These are phyloP conservation scores for Neotoma lepida DNA, from an alignment of 2,113 vertebrate genomes.

Conservation along the genomic window DNA sequence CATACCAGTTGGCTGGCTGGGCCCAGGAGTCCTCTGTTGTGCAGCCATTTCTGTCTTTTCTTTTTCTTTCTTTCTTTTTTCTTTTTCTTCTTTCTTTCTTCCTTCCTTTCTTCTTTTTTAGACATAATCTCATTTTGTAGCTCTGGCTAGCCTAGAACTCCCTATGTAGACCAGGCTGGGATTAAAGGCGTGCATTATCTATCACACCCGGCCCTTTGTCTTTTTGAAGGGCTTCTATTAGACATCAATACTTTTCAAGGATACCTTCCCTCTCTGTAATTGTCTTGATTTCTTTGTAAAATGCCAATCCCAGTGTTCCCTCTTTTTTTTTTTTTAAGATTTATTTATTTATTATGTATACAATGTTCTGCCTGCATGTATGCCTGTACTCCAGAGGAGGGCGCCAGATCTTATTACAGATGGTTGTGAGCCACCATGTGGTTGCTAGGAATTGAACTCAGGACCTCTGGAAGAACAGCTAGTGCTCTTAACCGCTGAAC, in stretches of 20 bases:
- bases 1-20: background rate
- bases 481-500: no score
- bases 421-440: no score
- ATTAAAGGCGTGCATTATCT: background rate
- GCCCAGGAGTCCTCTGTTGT: background rate
- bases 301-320: background rate
- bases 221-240: background rate
- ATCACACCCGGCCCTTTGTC: background rate
- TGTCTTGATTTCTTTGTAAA: background rate
- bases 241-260: slow-evolving; percentile 5
- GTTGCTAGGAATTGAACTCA: no score
- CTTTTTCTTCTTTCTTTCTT: background rate
- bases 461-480: no score
- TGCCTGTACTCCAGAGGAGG: no score
- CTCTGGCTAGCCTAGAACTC: background rate
- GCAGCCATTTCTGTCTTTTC: background rate
- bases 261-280: background rate
- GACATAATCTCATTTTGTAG: background rate
- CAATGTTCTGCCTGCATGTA: no score
- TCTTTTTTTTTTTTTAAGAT: no score
- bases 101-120: background rate
- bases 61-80: background rate
- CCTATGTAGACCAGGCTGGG: background rate
- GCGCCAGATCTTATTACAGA: no score
- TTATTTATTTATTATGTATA: no score